Evolutionary conservation across 2,888 invertebrate genomes (phyloP), one percentile per base, ranked within the genome.

Genomic region (Drosophila imparisetae): DNA sequence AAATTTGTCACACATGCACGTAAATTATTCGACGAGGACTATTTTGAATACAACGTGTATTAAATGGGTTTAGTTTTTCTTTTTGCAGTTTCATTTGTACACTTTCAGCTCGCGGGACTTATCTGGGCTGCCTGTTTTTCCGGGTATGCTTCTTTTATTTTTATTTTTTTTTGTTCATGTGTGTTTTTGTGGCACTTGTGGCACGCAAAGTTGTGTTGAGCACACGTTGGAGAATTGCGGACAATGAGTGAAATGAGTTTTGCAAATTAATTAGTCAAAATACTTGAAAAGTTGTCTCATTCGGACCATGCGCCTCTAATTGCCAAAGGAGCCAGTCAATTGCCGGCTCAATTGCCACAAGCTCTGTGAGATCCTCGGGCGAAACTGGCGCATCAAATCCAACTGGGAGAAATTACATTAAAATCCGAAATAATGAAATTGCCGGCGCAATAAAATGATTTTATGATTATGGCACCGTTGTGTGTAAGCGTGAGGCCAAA

Each of bases 341-440:
- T 80, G 66, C 24, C 49, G 30, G 61, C 70, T 29, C 65, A 71
- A 81, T 77, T 65, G 78, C 62, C 32, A 24, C 34, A 40, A 38
- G 40, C 34, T 59, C 45, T 63, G 59, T 53, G 66, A 66, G 77
- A 80, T 69, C 45, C 65, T 61, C 10, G 48, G 24, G 64, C 30
- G 36, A 66, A 54, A 38, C 40, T 48, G 49, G n/a, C 15, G 45
- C 55, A 34, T 38, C 61, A 63, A 80, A 70, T 71, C 64, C 80
- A 70, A 53, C 52, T 60, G 81, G 76, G 75, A 74, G 83, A 82
- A 80, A 80, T 85, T 77, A 84, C 88, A 84, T 87, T 85, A 84
- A 84, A 84, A 84, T 84, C 88, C 84, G 63, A 80, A 82, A 88
- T 84, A 84, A 84, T 87, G 85, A 87, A 84, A 84, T 85, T 87